Evolutionary conservation across 2,888 invertebrate genomes (phyloP).

Genomic region (Clanis bilineata): DNA sequence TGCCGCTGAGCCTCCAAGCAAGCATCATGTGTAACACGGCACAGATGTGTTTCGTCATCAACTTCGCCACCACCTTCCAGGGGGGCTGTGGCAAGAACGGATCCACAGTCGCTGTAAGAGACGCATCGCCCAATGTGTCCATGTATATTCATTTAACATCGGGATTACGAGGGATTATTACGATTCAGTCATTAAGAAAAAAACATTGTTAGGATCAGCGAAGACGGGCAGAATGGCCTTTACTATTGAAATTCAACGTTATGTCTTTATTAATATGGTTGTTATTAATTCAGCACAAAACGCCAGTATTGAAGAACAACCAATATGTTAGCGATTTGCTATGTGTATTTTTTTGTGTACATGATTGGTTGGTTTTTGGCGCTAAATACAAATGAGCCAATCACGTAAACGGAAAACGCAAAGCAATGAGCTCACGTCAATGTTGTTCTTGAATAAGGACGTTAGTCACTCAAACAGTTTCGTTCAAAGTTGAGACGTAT

Average conservation of each 20-base stretch:
- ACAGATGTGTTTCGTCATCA: constrained; percentile 84
- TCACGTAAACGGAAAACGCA: no score
- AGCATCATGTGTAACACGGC: constrained; percentile 81
- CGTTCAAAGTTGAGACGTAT: no score
- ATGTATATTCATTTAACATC: neutral
- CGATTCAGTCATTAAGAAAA: constrained; percentile 27
- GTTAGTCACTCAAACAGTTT: no score
- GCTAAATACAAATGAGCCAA: no score
- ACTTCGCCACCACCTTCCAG: constrained; percentile 87
- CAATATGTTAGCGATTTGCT: no score
- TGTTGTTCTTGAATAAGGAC: no score
- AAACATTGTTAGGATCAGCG: neutral
- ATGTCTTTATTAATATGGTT: neutral
- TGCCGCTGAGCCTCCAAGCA: constrained; percentile 64
- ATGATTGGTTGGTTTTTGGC: no score
- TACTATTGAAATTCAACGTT: neutral
- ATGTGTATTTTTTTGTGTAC: no score
- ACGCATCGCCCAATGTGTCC: constrained; percentile 1
- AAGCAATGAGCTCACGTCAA: no score
- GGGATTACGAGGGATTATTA: neutral
- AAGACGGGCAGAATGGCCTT: neutral
- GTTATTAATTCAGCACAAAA: neutral
- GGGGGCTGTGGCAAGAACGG: constrained; percentile 97
- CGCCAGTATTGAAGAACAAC: no score
- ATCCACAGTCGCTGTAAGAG: constrained; percentile 96